These are phyloP conservation scores for Megamerina dolium DNA, from an alignment of 2,888 invertebrate genomes.

Conservation along the genomic window DNA sequence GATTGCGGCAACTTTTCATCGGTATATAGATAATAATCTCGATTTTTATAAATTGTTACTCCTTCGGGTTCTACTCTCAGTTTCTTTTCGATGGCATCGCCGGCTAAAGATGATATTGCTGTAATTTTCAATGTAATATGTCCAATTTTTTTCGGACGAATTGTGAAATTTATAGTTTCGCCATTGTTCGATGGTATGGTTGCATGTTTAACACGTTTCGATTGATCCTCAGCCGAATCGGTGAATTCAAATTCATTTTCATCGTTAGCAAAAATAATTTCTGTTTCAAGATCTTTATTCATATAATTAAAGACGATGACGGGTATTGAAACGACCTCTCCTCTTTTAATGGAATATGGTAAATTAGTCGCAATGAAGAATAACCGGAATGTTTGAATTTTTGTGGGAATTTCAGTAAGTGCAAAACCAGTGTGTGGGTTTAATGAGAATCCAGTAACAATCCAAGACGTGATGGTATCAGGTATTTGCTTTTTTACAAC, in stretches of 20 bases:
- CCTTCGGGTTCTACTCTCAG: slow-evolving; percentile 67
- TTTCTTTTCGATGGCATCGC: slow-evolving; percentile 60
- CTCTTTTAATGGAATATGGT: slow-evolving; percentile 69
- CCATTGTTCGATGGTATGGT: slow-evolving; percentile 7
- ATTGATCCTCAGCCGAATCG: neutral
- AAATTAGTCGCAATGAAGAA: slow-evolving; percentile 70
- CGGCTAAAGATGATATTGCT: slow-evolving; percentile 49
- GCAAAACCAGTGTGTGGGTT: slow-evolving; percentile 68
- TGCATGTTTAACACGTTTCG: neutral
- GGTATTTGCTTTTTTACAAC: slow-evolving; percentile 58
- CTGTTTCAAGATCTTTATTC: slow-evolving; percentile 64
- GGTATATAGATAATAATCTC: slow-evolving; percentile 63
- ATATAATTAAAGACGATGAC: slow-evolving; percentile 81
- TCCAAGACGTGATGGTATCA: slow-evolving; percentile 73
- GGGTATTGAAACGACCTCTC: slow-evolving; percentile 79
- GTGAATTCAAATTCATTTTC: slow-evolving; percentile 70
- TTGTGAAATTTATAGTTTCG: slow-evolving; percentile 56
- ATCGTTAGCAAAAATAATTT: slow-evolving; percentile 73
- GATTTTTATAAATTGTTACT: slow-evolving; percentile 58
- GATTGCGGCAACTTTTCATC: slow-evolving; percentile 43
- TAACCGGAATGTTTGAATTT: slow-evolving; percentile 65
- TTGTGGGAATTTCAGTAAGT: slow-evolving; percentile 53
- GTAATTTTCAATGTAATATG: slow-evolving; percentile 62
- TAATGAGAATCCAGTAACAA: slow-evolving; percentile 72
- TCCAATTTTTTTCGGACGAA: slow-evolving; percentile 63